A percentile compares a stretch with the other conserved stretches of the same genome.
Conservation (phyloP, 1,140 invertebrate species). For the Oncopodura yosiiana region DNA sequence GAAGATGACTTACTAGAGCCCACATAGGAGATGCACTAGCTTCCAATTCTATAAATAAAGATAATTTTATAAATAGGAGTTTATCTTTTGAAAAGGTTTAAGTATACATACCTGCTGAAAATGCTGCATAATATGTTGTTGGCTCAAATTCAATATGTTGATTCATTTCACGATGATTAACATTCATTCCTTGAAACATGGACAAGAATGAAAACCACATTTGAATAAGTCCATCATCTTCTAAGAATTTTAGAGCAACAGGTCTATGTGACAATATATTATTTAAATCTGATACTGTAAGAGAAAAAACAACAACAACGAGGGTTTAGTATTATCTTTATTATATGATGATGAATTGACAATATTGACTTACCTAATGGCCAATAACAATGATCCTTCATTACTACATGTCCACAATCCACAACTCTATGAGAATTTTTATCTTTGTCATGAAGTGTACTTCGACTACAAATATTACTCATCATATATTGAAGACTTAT, state of each 20-base stretch:
- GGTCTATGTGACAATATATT: conserved; percentile 89
- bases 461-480: conserved; percentile 75
- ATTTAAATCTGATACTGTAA: conserved; percentile 94
- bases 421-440: conserved; percentile 69
- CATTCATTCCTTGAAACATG: conserved; percentile 95
- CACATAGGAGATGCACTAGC: conserved; percentile 95
- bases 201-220: conserved; percentile 92
- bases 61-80: not conserved
- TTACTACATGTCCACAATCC: conserved; percentile 77
- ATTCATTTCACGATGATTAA: conserved; percentile 77
- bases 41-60: conserved; percentile 59
- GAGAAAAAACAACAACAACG: no score
- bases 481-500: conserved; percentile 89
- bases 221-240: conserved; percentile 70
- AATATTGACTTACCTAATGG: no score
- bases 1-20: conserved; percentile 81
- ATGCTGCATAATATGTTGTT: conserved; percentile 92
- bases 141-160: conserved; percentile 95
- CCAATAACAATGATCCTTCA: conserved; percentile 98
- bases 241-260: conserved; percentile 79
- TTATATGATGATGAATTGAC: no score
- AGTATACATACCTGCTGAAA: conserved; percentile 55
- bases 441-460: conserved; percentile 67
- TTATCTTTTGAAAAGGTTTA: not conserved
- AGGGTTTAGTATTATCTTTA: no score